Base-by-base conservation (phyloP, 2,888 invertebrate species). In the Himalopsyche tibetana region DNA sequence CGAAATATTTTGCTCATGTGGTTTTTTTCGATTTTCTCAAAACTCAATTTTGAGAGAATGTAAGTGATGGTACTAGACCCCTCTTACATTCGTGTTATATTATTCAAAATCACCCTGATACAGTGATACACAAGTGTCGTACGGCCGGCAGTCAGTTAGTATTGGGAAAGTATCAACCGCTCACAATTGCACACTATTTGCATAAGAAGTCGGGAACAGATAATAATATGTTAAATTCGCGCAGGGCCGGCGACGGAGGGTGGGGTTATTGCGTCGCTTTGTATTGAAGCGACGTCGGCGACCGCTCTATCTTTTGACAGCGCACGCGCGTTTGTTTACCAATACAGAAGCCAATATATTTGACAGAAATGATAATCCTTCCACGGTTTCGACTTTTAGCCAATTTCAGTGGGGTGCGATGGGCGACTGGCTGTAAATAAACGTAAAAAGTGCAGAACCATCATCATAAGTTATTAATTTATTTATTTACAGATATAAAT, bases 311-410 rank as follows among this genome's bases (percentile, higher is more conserved):
- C 86, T 86, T 86, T 63, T 84, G 86, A 84, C 86, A 74, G 86
- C 51, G 81, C 84, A 86, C 86, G 86, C 84, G 86, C 55, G 56
- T 40, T n/a, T 86, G 86, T 86, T 86, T 84, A 81, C 84, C 42
- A n/a, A 69, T 69, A 63, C 82, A 51, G 86, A 40, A 81, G 84
- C 63, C 86, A 74, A 82, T 63, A 63, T 56, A 83, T 83, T 63
- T 83, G 83, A 83, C 83, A 40, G 63, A 83, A 83, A 83, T 83
- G 83, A 83, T 83, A 83, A 83, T 36, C 56, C 56, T 63, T 38
- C 55, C 51, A 82, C 82, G 36, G 51, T 51, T 51, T 15, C 17
- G 17, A 82, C 51, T 82, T 82, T 19, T 63, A 63, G 28, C 55
- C 82, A 51, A 51, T 51, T 51, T 15, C 51, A 82, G 36, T 82